These are phyloP conservation scores for Perognathus longimembris DNA, from an alignment of 2,113 vertebrate genomes.

Conservation along the genomic window DNA sequence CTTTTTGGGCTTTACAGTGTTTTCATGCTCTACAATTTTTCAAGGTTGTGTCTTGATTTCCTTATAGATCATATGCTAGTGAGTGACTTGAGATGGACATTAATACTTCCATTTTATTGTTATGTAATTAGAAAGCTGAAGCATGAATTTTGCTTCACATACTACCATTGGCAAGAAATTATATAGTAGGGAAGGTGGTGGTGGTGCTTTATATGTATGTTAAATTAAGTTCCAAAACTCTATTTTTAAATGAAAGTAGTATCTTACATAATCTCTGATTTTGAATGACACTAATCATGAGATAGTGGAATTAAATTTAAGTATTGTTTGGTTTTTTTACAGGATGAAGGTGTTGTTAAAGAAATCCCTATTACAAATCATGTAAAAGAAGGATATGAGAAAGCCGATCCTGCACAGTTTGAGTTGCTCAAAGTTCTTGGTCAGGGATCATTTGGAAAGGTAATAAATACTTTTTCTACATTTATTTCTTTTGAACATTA, in stretches of 20 bases:
- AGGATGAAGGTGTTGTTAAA: constrained; percentile 95
- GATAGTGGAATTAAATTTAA: constrained; percentile 36
- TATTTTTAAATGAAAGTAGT: constrained; percentile 1
- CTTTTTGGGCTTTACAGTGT: constrained; percentile 1
- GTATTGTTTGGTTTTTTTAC: constrained; percentile 69
- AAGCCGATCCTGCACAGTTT: constrained; percentile 97
- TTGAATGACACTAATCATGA: constrained; percentile 3
- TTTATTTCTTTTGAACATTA: not conserved
- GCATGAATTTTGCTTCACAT: constrained; percentile 34
- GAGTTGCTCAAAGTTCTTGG: constrained; percentile 98
- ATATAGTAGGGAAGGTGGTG: not conserved
- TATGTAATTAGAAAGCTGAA: constrained; percentile 12
- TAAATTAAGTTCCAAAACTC: not conserved
- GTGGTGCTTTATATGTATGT: not conserved
- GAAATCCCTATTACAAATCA: constrained; percentile 98
- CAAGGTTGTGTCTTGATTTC: constrained; percentile 20
- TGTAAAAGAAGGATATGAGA: constrained; percentile 98
- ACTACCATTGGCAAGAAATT: constrained; percentile 4
- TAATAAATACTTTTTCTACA: constrained; percentile 77
- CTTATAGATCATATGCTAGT: not conserved
- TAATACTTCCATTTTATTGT: constrained; percentile 1
- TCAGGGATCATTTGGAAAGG: constrained; percentile 98
- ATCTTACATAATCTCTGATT: not conserved
- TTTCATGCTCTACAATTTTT: not conserved
- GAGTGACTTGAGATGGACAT: constrained; percentile 23